Evolutionary conservation across 64 coral and sea anemone genomes (phyloP).

Genomic region (Astreopora myriophthalma): DNA sequence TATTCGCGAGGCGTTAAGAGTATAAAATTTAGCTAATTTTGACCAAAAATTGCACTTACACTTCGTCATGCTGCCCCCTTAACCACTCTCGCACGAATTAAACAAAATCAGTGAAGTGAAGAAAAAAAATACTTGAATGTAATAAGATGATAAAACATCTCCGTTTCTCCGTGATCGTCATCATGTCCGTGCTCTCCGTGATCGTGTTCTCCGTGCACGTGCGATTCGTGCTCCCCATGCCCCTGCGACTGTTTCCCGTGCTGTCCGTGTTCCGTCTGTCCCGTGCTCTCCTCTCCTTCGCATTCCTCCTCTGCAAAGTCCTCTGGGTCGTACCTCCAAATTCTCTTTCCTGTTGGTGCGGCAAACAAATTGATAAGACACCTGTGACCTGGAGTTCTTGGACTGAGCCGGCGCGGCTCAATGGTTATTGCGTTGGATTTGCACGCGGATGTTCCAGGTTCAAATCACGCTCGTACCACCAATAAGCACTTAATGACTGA

Average conservation of each 20-base stretch:
- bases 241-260: background rate
- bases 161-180: background rate
- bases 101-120: too few relatives aligned
- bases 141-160: constrained; percentile 39
- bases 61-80: too few relatives aligned
- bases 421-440: too few relatives aligned
- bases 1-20: too few relatives aligned
- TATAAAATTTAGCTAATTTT: too few relatives aligned
- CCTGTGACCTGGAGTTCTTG: too few relatives aligned
- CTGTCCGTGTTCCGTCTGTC: background rate
- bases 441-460: too few relatives aligned
- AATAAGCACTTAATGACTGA: too few relatives aligned
- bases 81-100: too few relatives aligned
- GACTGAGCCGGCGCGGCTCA: too few relatives aligned
- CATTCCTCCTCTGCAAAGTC: constrained; percentile 11
- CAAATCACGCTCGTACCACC: too few relatives aligned
- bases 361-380: background rate
- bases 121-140: constrained; percentile 3
- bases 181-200: background rate
- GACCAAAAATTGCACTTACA: too few relatives aligned
- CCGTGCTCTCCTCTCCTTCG: background rate
- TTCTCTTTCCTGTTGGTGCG: background rate
- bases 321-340: constrained; percentile 10
- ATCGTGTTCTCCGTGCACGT: background rate
- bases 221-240: background rate